Evolutionary conservation across 2,113 vertebrate species (phyloP), one percentile per base, ranked within the genome.

Genomic region (Hippocampus mohnikei): DNA sequence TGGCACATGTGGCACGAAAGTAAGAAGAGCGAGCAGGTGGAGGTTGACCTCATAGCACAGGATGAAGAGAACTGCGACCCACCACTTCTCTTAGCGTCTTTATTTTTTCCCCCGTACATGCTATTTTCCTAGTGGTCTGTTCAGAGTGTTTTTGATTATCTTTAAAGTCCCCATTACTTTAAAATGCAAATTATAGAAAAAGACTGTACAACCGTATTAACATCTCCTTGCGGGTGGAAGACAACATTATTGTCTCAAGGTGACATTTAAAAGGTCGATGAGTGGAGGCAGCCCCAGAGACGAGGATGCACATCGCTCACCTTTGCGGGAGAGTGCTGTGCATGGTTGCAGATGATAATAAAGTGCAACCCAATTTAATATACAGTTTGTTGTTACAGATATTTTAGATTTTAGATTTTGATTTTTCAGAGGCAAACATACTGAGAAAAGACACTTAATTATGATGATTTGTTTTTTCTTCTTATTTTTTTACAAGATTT

Each of bases 251-350:
- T 58, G 52, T 60, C 64, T 81, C 72, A 83, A 85, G 82, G 82
- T 82, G 86, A 82, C 81, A 76, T 82, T 74, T 74, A 65, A 60
- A 33, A 78, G 69, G 73, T 67, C 73, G 76, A 75, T 73, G 20
- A 9, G 50, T 8, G 7, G 50, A 21, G 20, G 20, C 7, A 21
- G 18, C 50, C 9, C 50, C 50, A 8, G 11, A 69, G 61, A 70
- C 50, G 46, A 44, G 40, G 69, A 13, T 60, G 66, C 21, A 27
- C n/a, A 71, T 58, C 13, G 44, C 42, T 65, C 62, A 37, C 67
- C 66, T 69, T 58, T 42, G 73, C 8, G 66, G 61, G 27, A 23
- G 63, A 63, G 56, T 20, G 10, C 53, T 3, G 42, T 11, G 33
- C 13, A n/a, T 37, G 66, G 3, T 60, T 44, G 25, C 27, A 58